A percentile compares a stretch with the other conserved stretches of the same genome.
These are phyloP conservation scores for Clarias pachynema DNA, from an alignment of 2,797 vertebrate species.

Conservation along the genomic window DNA sequence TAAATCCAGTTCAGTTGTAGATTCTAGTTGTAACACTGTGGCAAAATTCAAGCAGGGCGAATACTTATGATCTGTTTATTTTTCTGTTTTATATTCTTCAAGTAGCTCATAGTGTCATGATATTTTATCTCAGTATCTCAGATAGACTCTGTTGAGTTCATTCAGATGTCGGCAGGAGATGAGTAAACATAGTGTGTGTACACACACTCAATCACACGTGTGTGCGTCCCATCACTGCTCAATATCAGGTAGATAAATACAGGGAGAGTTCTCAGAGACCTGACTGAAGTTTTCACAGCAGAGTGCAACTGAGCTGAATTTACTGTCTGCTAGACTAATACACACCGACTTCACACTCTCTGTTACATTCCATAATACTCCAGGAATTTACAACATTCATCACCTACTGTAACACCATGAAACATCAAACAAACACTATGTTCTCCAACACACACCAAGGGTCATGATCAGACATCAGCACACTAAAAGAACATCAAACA, in stretches of 20 bases:
- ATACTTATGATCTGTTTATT: no score
- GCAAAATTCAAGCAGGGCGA: no score
- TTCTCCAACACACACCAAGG: neutral
- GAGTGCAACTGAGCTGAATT: neutral
- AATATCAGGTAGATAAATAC: neutral
- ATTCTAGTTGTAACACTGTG: no score
- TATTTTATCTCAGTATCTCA: neutral
- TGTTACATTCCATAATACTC: neutral
- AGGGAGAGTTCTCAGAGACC: neutral
- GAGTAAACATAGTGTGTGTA: constrained; percentile 1
- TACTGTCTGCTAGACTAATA: neutral
- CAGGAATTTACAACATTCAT: neutral
- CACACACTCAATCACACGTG: neutral
- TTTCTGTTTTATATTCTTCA: neutral
- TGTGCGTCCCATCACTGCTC: neutral
- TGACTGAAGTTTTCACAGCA: neutral
- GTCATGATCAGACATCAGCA: neutral
- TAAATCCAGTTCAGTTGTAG: neutral
- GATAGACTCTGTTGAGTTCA: neutral
- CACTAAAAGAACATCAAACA: neutral
- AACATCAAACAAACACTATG: neutral
- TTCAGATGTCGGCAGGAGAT: constrained; percentile 7
- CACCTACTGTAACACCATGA: neutral
- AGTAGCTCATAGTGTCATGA: neutral
- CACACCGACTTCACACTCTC: neutral